Evolutionary conservation across 2,113 vertebrate species (phyloP), one percentile per base, ranked within the genome.

Genomic region (Cyprinodon brontotheroides): DNA sequence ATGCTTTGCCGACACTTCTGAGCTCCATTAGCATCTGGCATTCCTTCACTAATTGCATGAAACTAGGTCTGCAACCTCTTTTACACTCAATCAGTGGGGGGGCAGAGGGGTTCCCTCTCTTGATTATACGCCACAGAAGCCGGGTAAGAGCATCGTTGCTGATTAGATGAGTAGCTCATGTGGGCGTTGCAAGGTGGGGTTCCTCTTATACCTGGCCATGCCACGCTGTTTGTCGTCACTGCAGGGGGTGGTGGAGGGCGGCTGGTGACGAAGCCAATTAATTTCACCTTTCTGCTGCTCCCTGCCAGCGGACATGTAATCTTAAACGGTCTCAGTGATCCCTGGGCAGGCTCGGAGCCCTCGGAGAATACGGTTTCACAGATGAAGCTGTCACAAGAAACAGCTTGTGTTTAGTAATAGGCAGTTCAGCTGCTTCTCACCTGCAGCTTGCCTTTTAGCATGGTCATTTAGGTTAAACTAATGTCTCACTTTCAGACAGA

Each of bases 211-310:
- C 79, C 64, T 72, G 61, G 2, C 53, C 15, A 22, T 85, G 82
- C 88, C 82, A 63, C 71, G 72, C 37, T 14, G 77, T 82, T 82
- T 81, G 85, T 72, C 80, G 73, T 81, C 87, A 87, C 22, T 29
- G 60, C 50, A 50, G 59, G 73, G 11, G 70, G 80, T 66, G 70
- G 57, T 17, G 69, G 79, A 29, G 63, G 77, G 78, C 17, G 72
- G 63, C 59, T 77, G 80, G 84, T 89, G 84, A 85, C 82, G 68
- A 87, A 91, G 91, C 89, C 93, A 93, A 94, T 94, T 94, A 94
- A 93, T 92, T 93, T 87, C 89, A 90, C 90, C 92, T 88, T 83
- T 90, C 86, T 68, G 70, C 82, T 85, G 74, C 87, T 91, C 86
- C 86, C 91, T 85, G 85, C 84, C 85, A 86, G 86, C 83, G 87